phyloP scores from a whole-genome alignment of 2,888 invertebrate species.

The Calliopum simillimum region DNA sequence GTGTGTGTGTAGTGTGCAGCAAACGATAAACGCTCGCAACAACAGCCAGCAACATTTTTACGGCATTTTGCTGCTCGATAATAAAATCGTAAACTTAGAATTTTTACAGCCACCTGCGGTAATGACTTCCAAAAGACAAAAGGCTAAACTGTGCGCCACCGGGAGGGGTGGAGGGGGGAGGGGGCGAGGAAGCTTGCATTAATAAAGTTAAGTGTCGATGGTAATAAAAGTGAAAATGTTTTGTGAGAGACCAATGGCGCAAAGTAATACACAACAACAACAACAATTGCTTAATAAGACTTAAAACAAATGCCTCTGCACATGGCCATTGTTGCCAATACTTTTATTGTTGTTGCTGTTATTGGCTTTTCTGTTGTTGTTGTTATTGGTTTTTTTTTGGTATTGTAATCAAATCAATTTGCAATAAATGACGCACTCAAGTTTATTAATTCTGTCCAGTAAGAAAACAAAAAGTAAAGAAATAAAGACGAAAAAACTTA shows the following conservation, averaged over 20 bases:
- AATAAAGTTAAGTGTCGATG: constrained; percentile 28
- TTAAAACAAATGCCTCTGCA: too few relatives aligned
- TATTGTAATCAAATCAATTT: too few relatives aligned
- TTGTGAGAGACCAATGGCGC: background rate
- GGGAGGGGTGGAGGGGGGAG: background rate
- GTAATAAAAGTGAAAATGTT: constrained; percentile 11
- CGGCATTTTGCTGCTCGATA: constrained; percentile 4
- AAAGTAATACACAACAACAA: background rate
- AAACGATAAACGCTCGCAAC: too few relatives aligned
- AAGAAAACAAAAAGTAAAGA: too few relatives aligned
- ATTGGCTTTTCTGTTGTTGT: too few relatives aligned
- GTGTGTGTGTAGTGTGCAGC: too few relatives aligned
- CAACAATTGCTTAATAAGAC: background rate
- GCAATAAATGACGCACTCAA: too few relatives aligned
- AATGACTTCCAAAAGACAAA: background rate
- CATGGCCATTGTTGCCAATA: too few relatives aligned
- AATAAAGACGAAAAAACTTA: too few relatives aligned
- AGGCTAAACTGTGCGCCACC: background rate
- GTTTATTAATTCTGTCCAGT: too few relatives aligned
- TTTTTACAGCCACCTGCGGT: constrained; percentile 21
- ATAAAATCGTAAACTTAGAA: constrained; percentile 23
- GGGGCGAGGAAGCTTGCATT: background rate
- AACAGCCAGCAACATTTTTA: background rate
- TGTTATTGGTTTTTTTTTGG: too few relatives aligned
- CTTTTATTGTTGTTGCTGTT: too few relatives aligned